Percentiles rank a stretch among this genome's conserved stretches.
phyloP scores from a whole-genome alignment of 2,797 vertebrate genomes.

The Paratrypauchen microcephalus region DNA sequence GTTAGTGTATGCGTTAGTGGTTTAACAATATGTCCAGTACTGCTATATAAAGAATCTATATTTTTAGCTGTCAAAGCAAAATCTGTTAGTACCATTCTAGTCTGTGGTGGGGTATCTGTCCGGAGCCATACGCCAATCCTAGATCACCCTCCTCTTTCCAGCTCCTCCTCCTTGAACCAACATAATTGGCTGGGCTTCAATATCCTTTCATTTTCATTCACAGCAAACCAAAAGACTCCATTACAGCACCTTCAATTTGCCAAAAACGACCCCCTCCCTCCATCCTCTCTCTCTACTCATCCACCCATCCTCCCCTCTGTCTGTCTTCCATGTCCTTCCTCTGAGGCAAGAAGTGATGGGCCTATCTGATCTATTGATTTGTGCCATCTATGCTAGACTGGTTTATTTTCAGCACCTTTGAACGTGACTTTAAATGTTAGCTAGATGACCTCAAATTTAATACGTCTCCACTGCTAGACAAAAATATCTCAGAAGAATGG shows the following conservation, averaged over 20 bases:
- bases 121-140: slow-evolving; percentile 62
- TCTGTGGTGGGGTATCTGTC: slow-evolving; percentile 43
- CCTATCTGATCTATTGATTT: slow-evolving; percentile 55
- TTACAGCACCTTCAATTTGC: slow-evolving; percentile 63
- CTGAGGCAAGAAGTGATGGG: slow-evolving; percentile 45
- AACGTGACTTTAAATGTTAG: slow-evolving; percentile 16
- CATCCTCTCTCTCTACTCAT: not conserved
- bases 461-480: slow-evolving; percentile 7
- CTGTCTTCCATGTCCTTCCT: slow-evolving; percentile 40
- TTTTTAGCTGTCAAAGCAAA: not conserved
- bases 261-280: slow-evolving; percentile 38
- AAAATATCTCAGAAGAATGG: slow-evolving; percentile 1
- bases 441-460: slow-evolving; percentile 28
- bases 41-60: not conserved
- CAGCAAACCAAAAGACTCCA: slow-evolving; percentile 73
- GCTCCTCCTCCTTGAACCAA: slow-evolving; percentile 58
- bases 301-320: not conserved
- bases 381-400: slow-evolving; percentile 36
- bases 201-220: slow-evolving; percentile 75
- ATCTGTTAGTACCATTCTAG: slow-evolving; percentile 20
- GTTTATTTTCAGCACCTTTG: slow-evolving; percentile 37
- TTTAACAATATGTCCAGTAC: slow-evolving; percentile 8
- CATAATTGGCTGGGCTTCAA: slow-evolving; percentile 73
- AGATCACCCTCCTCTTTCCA: slow-evolving; percentile 44
- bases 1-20: slow-evolving; percentile 23